phyloP scores from a whole-genome alignment of 2,888 invertebrate species.

The Stenoptilia bipunctidactyla region DNA sequence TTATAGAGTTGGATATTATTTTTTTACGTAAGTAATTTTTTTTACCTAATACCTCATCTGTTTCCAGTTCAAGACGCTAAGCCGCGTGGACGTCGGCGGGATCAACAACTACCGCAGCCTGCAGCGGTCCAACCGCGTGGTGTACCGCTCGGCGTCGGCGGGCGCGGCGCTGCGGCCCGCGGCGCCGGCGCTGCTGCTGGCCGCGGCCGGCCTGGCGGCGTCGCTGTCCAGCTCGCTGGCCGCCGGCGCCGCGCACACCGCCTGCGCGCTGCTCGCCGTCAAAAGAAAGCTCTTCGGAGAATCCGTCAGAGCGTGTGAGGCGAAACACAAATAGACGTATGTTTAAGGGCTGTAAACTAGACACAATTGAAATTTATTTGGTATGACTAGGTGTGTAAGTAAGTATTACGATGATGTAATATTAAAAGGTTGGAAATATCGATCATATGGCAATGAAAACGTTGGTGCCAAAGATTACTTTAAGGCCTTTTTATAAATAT shows the following conservation, averaged over 20 bases:
- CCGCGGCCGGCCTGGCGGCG: slow-evolving; percentile 23
- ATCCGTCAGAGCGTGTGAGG: not conserved
- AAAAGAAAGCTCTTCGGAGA: slow-evolving; percentile 36
- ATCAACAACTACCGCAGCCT: slow-evolving; percentile 56
- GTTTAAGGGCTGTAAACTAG: too few relatives aligned
- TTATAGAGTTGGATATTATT: too few relatives aligned
- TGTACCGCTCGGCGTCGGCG: slow-evolving; percentile 45
- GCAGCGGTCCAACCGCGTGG: slow-evolving; percentile 41
- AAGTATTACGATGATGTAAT: too few relatives aligned
- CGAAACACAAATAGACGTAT: too few relatives aligned
- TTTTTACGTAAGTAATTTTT: too few relatives aligned
- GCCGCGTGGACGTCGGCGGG: slow-evolving; percentile 40
- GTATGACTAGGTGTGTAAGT: too few relatives aligned
- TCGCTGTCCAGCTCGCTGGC: slow-evolving; percentile 29
- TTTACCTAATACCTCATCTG: not conserved
- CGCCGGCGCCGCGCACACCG: slow-evolving; percentile 26
- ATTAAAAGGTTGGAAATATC: too few relatives aligned
- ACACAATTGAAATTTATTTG: too few relatives aligned
- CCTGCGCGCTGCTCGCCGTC: slow-evolving; percentile 31
- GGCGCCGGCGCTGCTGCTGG: slow-evolving; percentile 19
- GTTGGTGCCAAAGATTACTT: too few relatives aligned
- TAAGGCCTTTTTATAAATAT: too few relatives aligned
- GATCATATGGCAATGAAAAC: too few relatives aligned
- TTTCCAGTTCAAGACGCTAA: slow-evolving; percentile 44
- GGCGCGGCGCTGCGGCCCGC: slow-evolving; percentile 25